Conservation (phyloP, 1,140 invertebrate species). For the Brachystomella parvula region DNA sequence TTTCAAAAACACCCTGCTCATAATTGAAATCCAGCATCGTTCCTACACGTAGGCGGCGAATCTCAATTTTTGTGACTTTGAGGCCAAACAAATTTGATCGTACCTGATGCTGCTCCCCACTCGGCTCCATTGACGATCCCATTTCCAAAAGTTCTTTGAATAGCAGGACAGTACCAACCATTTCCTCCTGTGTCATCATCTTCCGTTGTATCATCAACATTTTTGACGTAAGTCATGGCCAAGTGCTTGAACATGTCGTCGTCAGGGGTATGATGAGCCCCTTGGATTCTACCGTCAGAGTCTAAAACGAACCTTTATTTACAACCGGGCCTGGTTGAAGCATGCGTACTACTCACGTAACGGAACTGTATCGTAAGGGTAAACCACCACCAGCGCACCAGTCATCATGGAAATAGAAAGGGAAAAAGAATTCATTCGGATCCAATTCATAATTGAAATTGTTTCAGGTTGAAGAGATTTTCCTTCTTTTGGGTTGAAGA, state of each 20-base stretch:
- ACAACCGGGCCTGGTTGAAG: too few species aligned
- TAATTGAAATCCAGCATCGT: slow-evolving; percentile 38
- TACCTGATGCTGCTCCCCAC: slow-evolving; percentile 46
- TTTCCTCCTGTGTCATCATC: slow-evolving; percentile 27
- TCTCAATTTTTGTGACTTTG: not conserved
- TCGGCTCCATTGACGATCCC: slow-evolving; percentile 48
- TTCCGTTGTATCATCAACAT: slow-evolving; percentile 3
- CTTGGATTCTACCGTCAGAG: slow-evolving; percentile 37
- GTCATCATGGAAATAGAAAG: slow-evolving; percentile 25
- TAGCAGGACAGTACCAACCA: slow-evolving; percentile 39
- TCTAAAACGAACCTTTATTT: too few species aligned
- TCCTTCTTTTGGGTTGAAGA: slow-evolving; percentile 20
- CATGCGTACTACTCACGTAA: slow-evolving; percentile 10
- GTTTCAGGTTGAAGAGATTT: slow-evolving; percentile 25
- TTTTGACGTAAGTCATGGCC: slow-evolving; percentile 48
- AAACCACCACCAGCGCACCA: slow-evolving; percentile 24
- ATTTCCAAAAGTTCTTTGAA: slow-evolving; percentile 42
- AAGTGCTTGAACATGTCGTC: slow-evolving; percentile 51
- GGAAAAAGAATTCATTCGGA: slow-evolving; percentile 29
- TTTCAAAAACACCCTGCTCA: slow-evolving; percentile 24
- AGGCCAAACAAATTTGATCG: not conserved
- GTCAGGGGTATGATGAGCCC: slow-evolving; percentile 48
- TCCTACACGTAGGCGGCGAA: too few species aligned
- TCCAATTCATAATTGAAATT: slow-evolving; percentile 26
- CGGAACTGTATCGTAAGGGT: slow-evolving; percentile 26